These are phyloP conservation scores for Epinephelus malabaricus DNA, from an alignment of 2,797 vertebrate species.

Conservation along the genomic window DNA sequence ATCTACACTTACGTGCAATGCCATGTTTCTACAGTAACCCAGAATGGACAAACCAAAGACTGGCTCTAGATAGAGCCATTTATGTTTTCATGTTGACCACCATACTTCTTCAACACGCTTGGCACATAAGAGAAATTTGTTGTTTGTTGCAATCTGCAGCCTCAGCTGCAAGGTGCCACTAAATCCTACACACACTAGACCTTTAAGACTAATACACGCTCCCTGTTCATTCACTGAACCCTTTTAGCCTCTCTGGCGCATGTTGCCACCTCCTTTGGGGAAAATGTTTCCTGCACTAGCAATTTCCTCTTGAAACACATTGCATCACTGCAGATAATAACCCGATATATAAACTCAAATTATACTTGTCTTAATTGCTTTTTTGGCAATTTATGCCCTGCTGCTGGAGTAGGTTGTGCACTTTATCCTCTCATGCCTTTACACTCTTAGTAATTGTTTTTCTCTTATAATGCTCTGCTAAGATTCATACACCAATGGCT, in stretches of 20 bases:
- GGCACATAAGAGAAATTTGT: no score
- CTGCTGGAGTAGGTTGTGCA: not conserved
- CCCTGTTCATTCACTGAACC: constrained; percentile 17
- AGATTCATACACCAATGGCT: not conserved
- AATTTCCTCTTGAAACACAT: constrained; percentile 26
- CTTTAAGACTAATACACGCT: not conserved
- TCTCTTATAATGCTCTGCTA: not conserved
- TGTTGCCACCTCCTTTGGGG: constrained; percentile 23
- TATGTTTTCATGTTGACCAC: no score
- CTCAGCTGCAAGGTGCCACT: no score
- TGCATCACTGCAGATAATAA: constrained; percentile 12
- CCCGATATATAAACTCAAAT: not conserved
- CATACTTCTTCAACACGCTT: no score
- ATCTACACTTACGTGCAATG: no score
- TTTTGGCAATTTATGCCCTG: not conserved
- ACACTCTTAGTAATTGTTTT: not conserved
- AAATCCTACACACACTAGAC: not conserved
- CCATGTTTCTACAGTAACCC: no score
- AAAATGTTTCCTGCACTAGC: constrained; percentile 7
- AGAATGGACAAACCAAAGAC: no score
- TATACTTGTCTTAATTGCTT: constrained; percentile 15
- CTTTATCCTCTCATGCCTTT: not conserved
- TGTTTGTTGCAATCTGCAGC: no score
- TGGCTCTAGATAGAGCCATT: no score
- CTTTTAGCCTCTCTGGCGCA: constrained; percentile 23